These are phyloP conservation scores for Alcedo atthis DNA, from an alignment of 2,797 vertebrate species.

Conservation along the genomic window DNA sequence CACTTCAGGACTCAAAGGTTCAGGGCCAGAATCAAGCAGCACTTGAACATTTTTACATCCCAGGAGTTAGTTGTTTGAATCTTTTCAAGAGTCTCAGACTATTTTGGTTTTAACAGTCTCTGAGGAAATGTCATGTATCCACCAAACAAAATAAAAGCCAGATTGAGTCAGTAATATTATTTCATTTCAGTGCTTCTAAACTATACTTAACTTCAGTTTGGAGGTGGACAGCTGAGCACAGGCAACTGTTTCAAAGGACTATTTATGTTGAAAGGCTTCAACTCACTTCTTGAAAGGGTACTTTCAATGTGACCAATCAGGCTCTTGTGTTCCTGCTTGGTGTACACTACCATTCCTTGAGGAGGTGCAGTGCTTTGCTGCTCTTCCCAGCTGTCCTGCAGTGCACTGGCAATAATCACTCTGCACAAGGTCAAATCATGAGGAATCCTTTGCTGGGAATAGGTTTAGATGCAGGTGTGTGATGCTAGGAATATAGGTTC, in stretches of 20 bases:
- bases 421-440: background rate
- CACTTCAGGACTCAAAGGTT: background rate
- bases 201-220: background rate
- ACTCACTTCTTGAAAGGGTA: background rate
- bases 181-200: constrained; percentile 31
- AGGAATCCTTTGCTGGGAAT: constrained; percentile 17
- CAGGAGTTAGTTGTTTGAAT: background rate
- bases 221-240: background rate
- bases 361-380: background rate
- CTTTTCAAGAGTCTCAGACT: background rate
- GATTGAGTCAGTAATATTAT: background rate
- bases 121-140: constrained; percentile 10
- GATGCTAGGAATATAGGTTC: background rate
- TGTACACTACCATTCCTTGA: background rate
- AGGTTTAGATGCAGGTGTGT: background rate
- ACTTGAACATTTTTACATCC: background rate
- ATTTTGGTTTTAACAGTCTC: background rate
- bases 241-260: background rate
- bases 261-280: constrained; percentile 1
- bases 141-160: constrained; percentile 1
- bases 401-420: background rate
- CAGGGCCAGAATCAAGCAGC: background rate
- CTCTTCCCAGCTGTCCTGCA: constrained; percentile 13
- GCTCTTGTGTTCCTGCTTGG: background rate
- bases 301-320: background rate